Evolutionary conservation across 2,797 vertebrate species (phyloP).

Genomic region (Catharus ustulatus): DNA sequence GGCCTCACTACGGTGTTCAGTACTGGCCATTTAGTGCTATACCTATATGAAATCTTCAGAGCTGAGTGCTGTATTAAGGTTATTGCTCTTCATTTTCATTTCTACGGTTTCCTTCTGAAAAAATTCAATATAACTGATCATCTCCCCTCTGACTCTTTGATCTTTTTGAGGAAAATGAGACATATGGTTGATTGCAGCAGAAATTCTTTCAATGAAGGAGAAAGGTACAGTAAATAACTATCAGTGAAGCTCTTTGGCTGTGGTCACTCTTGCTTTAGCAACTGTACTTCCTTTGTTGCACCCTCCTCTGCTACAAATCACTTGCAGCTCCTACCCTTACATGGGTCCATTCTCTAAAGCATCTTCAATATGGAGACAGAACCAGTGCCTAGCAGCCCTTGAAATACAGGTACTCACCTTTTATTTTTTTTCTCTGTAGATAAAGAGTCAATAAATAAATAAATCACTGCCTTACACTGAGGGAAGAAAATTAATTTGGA

Average conservation of each 20-base stretch:
- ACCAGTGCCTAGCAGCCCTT: not conserved
- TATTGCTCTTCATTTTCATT: not conserved
- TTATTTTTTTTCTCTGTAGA: not conserved
- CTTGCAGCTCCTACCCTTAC: not conserved
- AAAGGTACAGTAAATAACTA: not conserved
- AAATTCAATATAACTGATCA: not conserved
- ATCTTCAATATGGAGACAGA: not conserved
- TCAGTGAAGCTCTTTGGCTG: not conserved
- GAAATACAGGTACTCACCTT: not conserved
- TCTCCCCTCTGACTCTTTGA: not conserved
- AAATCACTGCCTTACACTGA: not conserved
- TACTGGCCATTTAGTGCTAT: not conserved
- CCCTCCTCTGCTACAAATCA: not conserved
- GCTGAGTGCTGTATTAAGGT: not conserved
- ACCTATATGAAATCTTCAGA: not conserved
- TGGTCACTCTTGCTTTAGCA: not conserved
- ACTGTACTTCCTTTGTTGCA: not conserved
- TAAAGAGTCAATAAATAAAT: not conserved
- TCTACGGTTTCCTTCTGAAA: not conserved
- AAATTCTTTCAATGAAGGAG: not conserved
- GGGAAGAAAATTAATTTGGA: not conserved
- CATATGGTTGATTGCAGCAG: accelerated
- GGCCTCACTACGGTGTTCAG: accelerated
- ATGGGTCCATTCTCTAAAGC: not conserved
- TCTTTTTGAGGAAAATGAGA: not conserved